Conservation (phyloP, 2,113 vertebrate species). For the Hippocampus zosterae region DNA sequence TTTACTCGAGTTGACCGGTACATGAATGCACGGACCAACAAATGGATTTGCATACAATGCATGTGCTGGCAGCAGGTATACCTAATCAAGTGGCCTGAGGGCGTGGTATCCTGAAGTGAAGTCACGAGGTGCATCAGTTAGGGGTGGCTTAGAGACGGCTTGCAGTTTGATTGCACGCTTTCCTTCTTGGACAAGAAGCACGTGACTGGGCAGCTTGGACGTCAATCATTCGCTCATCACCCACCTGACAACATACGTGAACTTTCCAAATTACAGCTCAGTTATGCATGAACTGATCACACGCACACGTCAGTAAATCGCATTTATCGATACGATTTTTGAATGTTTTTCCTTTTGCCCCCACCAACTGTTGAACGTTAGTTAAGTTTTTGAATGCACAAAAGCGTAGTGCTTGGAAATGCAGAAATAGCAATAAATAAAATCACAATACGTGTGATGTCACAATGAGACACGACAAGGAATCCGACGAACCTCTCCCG, state of each 20-base stretch:
- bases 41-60: not conserved
- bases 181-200: not conserved
- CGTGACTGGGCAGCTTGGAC: not conserved
- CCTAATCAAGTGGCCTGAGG: constrained; percentile 4
- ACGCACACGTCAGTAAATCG: not conserved
- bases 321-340: not conserved
- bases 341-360: not conserved
- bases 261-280: too few relatives aligned
- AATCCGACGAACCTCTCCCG: not conserved
- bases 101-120: not conserved
- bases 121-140: not conserved
- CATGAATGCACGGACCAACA: not conserved
- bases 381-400: not conserved
- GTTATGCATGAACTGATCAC: too few relatives aligned
- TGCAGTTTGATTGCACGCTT: not conserved
- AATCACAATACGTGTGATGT: not conserved
- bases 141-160: not conserved
- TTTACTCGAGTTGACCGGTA: not conserved
- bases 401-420: not conserved
- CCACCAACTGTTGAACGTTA: not conserved
- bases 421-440: not conserved
- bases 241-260: too few relatives aligned
- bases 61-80: not conserved
- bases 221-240: not conserved
- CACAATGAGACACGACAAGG: not conserved